phyloP scores from a whole-genome alignment of 2,113 vertebrate genomes.

The Orientallactaga bullata region DNA sequence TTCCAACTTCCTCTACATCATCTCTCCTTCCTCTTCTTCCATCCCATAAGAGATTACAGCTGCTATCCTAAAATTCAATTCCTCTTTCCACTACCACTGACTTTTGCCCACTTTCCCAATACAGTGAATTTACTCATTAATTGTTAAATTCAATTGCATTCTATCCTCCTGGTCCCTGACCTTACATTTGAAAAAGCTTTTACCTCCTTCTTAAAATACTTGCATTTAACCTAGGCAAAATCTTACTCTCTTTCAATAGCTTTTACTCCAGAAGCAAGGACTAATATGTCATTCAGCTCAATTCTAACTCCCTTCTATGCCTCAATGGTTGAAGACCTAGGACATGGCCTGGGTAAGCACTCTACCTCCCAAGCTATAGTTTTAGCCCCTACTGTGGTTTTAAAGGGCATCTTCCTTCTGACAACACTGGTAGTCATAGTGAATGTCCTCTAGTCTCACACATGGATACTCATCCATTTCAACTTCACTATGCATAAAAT shows the following conservation, averaged over 20 bases:
- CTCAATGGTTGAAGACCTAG: neutral
- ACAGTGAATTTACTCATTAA: neutral
- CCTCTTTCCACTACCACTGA: neutral
- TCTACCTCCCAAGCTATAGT: neutral
- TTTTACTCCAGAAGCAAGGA: neutral
- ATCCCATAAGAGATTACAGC: neutral
- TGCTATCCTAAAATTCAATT: neutral
- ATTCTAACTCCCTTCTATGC: neutral
- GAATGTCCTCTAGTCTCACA: neutral
- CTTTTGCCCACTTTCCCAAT: neutral
- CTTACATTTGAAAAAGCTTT: neutral
- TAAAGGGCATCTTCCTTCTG: neutral
- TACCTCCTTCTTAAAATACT: slow-evolving; percentile 33
- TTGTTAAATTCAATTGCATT: neutral
- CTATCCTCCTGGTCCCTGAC: neutral
- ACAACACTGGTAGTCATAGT: neutral
- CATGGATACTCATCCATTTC: neutral
- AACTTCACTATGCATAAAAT: slow-evolving; percentile 2
- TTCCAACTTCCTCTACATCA: slow-evolving; percentile 12
- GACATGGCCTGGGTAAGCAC: neutral
- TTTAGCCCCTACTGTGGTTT: neutral
- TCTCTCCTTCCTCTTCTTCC: neutral
- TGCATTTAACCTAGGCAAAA: neutral
- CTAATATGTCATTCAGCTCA: neutral
- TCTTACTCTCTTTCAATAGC: neutral